Percentiles rank a stretch among this genome's conserved stretches.
phyloP scores from a whole-genome alignment of 2,113 vertebrate genomes.

The Ptilonorhynchus violaceus region DNA sequence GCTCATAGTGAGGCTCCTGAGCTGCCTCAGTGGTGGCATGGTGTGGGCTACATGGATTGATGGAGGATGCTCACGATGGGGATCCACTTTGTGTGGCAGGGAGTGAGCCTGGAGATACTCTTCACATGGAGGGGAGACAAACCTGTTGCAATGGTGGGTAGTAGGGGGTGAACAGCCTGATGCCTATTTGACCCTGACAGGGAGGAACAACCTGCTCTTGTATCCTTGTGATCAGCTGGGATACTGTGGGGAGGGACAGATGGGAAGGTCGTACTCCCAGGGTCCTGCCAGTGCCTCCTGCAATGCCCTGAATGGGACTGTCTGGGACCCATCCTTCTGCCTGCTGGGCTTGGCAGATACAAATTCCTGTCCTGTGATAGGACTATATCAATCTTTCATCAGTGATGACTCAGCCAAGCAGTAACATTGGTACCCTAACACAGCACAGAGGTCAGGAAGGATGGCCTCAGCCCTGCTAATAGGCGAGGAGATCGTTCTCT shows the following conservation, averaged over 20 bases:
- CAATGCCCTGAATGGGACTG: not conserved
- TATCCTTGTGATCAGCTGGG: not conserved
- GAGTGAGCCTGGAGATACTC: not conserved
- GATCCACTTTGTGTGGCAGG: not conserved
- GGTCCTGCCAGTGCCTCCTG: not conserved
- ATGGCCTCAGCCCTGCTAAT: not conserved
- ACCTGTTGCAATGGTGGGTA: not conserved
- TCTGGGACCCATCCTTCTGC: not conserved
- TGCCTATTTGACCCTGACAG: not conserved
- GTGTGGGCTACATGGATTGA: not conserved
- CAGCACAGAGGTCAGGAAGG: not conserved
- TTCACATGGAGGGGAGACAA: not conserved
- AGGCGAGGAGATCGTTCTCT: not conserved
- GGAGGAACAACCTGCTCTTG: not conserved
- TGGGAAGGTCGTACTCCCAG: not conserved
- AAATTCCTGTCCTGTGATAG: not conserved
- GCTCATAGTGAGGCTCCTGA: not conserved
- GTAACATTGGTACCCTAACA: not conserved
- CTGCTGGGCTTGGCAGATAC: not conserved
- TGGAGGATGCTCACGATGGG: not conserved
- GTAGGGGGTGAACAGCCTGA: not conserved
- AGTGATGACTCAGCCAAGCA: not conserved
- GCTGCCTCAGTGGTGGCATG: not conserved
- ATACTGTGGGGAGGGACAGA: not conserved
- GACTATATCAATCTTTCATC: not conserved